Percentiles rank a stretch among this genome's conserved stretches.
Evolutionary conservation across 1,140 invertebrate genomes (phyloP).

Genomic region (Drosophila fuyamai): DNA sequence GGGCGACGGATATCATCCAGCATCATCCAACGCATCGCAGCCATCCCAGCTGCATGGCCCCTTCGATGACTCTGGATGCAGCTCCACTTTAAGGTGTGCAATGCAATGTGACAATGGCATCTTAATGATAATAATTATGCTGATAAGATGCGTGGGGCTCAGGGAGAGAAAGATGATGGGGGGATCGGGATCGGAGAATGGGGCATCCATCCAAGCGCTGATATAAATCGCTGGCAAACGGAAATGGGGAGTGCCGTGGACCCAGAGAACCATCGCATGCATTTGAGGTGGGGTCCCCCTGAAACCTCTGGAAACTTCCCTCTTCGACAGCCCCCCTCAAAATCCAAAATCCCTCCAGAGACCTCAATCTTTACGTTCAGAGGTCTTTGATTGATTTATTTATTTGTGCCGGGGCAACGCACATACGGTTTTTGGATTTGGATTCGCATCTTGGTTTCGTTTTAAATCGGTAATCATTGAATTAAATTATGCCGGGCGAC

Average conservation of each 20-base stretch:
- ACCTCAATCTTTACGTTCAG: conserved; percentile 9
- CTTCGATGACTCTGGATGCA: conserved; percentile 12
- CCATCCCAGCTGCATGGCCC: conserved; percentile 9
- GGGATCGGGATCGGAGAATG: conserved; percentile 2
- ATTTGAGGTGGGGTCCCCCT: conserved; percentile 60
- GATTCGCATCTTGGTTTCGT: conserved; percentile 66
- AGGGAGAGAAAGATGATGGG: conserved; percentile 1
- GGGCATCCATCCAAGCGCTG: conserved; percentile 50
- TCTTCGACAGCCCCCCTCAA: not conserved
- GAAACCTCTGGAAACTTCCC: not conserved
- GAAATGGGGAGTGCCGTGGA: conserved; percentile 77
- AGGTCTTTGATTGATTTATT: conserved; percentile 73
- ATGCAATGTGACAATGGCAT: conserved; percentile 73
- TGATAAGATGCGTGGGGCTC: conserved; percentile 54
- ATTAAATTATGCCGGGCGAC: conserved; percentile 73
- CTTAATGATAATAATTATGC: conserved; percentile 76
- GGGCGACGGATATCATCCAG: conserved; percentile 4
- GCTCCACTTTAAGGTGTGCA: conserved; percentile 62
- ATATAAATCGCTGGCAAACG: conserved; percentile 77
- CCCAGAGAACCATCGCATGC: conserved; percentile 45
- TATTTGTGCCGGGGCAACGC: conserved; percentile 71
- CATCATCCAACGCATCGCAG: conserved; percentile 22
- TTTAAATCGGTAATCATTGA: conserved; percentile 81
- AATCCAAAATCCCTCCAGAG: conserved; percentile 3
- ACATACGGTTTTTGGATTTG: conserved; percentile 50